Conservation (phyloP, 2,113 vertebrate genomes). For the Notechis scutatus region DNA sequence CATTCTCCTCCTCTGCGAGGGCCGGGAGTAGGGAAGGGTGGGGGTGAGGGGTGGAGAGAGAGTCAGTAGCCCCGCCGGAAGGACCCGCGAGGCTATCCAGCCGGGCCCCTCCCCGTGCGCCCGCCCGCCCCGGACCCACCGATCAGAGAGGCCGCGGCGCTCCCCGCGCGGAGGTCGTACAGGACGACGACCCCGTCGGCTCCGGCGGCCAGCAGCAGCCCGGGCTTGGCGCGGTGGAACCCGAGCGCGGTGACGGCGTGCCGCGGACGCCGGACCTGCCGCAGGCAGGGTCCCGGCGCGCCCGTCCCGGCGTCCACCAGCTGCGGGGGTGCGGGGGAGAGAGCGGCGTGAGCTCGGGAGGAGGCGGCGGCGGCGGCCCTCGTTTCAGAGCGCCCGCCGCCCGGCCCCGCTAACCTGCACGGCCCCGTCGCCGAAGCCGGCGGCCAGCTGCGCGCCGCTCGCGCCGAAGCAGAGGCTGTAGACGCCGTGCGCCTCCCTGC, state of each 20-base stretch:
- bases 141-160: slow-evolving; percentile 3
- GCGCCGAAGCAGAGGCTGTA: slow-evolving; percentile 41
- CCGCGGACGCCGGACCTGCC: neutral
- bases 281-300: neutral
- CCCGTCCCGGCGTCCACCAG: slow-evolving; percentile 8
- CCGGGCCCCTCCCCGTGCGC: neutral
- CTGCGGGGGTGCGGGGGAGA: neutral
- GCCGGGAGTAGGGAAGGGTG: neutral
- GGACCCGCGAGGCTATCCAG: too few species aligned
- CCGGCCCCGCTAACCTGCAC: slow-evolving; percentile 33
- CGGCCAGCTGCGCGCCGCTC: slow-evolving; percentile 11
- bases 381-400: neutral
- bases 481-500: slow-evolving; percentile 35
- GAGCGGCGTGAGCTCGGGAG: neutral
- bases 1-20: slow-evolving; percentile 35
- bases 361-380: neutral
- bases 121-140: neutral
- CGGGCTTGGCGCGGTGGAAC: slow-evolving; percentile 17
- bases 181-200: slow-evolving; percentile 39
- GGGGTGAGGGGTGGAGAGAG: neutral
- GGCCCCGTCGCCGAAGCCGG: slow-evolving; percentile 46
- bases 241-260: slow-evolving; percentile 37
- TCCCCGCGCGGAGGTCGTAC: slow-evolving; percentile 7
- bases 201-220: slow-evolving; percentile 34
- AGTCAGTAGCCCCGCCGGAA: neutral